Evolutionary conservation across 2,113 vertebrate species (phyloP), one percentile per base, ranked within the genome.

Genomic region (Centropristis striata): DNA sequence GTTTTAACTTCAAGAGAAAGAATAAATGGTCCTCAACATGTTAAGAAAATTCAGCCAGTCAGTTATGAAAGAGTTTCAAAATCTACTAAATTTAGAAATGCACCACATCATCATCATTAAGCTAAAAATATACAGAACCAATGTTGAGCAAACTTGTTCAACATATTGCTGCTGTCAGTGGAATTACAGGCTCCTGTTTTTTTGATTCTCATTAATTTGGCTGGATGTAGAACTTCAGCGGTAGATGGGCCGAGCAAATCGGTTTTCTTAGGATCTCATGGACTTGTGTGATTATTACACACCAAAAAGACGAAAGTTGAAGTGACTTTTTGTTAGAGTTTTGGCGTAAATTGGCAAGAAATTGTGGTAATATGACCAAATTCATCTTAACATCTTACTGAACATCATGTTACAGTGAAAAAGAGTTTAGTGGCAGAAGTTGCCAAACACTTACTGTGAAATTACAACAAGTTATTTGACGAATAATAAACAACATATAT

Each of bases 1-100:
- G 23, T 71, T 66, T 53, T 7, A 68, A 36, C 21, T 67, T 75
- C 36, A 67, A 12, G 37, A 25, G 64, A 49, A 57, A 49, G 21
- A 61, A 5, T 84, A 39, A 74, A 82, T 76, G 47, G n/a, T 15
- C 44, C 57, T 64, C 4, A 32, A 37, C 46, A 80, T 46, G 47
- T 47, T 41, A 21, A 75, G 50, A 41, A 64, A 44, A 68, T 20
- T 27, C 25, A 69, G 10, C 37, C 41, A 42, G 21, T 67, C 6
- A 1, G 32, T 68, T 39, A 37, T 69, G 47, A 81, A 78, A 32
- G 12, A 4, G 11, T 59, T 70, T 16, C 21, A 51, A 51, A 77
- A 32, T 13, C n/a, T 41, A 23, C 13, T 7, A 0, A 20, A 41
- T 49, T 37, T 4, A 16, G 37, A 59, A 80, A 63, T 20, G 20